Evolutionary conservation across 2,888 invertebrate genomes (phyloP).

Genomic region (Drosophila prostipennis): DNA sequence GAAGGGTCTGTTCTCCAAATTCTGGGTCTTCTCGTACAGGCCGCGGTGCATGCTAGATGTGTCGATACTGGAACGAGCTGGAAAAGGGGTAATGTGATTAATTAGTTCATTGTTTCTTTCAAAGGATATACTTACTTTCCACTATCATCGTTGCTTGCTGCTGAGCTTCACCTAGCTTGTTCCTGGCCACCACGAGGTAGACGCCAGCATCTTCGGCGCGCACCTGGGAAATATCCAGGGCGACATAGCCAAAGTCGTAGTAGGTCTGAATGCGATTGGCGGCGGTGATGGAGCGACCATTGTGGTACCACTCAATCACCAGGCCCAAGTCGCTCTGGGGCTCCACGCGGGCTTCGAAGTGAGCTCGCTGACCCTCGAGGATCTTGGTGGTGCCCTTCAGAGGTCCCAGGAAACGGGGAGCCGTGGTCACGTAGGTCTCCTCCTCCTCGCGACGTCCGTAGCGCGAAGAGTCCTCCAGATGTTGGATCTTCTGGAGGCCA

Average conservation of each 20-base stretch:
- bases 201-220: slow-evolving; percentile 96
- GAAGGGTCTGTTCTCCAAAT: slow-evolving; percentile 93
- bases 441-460: slow-evolving; percentile 89
- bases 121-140: slow-evolving; percentile 89
- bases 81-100: not conserved
- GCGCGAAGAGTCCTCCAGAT: slow-evolving; percentile 92
- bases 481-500: slow-evolving; percentile 95
- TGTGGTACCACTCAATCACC: slow-evolving; percentile 98
- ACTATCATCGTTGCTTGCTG: slow-evolving; percentile 93
- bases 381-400: slow-evolving; percentile 97
- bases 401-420: slow-evolving; percentile 94
- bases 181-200: slow-evolving; percentile 96
- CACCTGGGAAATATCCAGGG: slow-evolving; percentile 96
- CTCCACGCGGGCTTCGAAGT: slow-evolving; percentile 97
- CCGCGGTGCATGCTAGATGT: slow-evolving; percentile 95
- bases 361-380: slow-evolving; percentile 96
- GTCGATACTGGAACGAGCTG: slow-evolving; percentile 93
- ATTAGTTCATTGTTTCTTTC: not conserved
- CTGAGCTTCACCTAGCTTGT: slow-evolving; percentile 95
- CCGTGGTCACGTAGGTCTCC: slow-evolving; percentile 90
- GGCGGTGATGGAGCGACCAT: slow-evolving; percentile 94
- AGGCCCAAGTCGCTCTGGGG: slow-evolving; percentile 97
- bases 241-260: slow-evolving; percentile 98
- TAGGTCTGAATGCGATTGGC: slow-evolving; percentile 97
- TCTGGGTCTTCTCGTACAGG: slow-evolving; percentile 93